Evolutionary conservation across 2,797 vertebrate genomes (phyloP), one percentile per base, ranked within the genome.

Genomic region (Gymnoscopelus braueri): DNA sequence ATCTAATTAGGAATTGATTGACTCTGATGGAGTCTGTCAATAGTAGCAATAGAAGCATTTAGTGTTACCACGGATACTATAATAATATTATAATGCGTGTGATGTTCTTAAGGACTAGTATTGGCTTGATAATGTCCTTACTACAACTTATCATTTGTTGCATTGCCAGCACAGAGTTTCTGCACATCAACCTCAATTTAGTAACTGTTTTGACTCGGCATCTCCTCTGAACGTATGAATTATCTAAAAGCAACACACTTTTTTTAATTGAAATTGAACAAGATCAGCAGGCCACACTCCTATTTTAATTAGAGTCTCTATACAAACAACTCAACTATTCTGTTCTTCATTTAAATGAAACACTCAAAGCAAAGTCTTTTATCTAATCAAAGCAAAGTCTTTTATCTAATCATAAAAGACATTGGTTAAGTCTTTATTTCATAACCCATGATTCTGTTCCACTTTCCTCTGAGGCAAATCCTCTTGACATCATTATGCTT

Each of bases 381-480:
- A 26, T 55, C 11, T 1, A 14, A 51, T 54, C 3, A 5, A 62
- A 14, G 10, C 5, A 24, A 10, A 13, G 52, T 32, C 7, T 56
- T 23, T 57, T 57, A 26, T 55, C 11, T 1, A 14, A 51, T 54
- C 3, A 5, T 24, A 50, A 60, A 39, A 60, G 0, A 1, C 61
- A 55, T 67, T 1, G 39, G 51, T 67, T 3, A 35, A 59, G 26
- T 50, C 4, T 69, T 48, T 65, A 51, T 63, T 62, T 8, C 39
- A 24, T 10, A 67, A 69, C 13, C 26, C 29, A n/a, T 13, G 14
- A 29, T 29, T 63, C 10, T 49, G 4, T 65, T 72, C 52, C 47
- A n/a, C 62, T 62, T 64, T 48, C 13, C 56, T 29, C 65, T 4
- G 72, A 26, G 67, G 29, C n/a, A 23, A 67, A 72, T 11, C 13